Percentiles rank a stretch among this genome's conserved stretches.
These are phyloP conservation scores for Paradoxurus hermaphroditus DNA, from an alignment of 2,113 vertebrate species.

Conservation along the genomic window DNA sequence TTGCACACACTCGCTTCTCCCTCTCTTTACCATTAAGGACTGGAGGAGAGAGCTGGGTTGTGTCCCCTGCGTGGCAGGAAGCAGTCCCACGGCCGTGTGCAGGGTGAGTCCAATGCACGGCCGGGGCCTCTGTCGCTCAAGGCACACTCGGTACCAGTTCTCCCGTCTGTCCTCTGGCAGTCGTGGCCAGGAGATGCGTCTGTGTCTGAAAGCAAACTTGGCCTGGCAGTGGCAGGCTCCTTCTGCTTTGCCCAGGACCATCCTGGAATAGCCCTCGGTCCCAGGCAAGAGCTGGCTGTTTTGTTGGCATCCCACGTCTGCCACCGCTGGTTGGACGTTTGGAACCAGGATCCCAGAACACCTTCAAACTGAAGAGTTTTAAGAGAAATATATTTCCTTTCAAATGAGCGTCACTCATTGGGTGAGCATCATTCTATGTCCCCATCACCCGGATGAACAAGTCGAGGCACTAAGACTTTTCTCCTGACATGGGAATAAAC, in stretches of 20 bases:
- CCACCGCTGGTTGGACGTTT: neutral
- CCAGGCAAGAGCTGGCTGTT: neutral
- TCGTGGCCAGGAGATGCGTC: neutral
- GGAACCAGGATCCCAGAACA: neutral
- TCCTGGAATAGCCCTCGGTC: neutral
- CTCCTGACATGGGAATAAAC: too few species aligned
- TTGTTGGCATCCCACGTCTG: neutral
- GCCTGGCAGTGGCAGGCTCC: neutral
- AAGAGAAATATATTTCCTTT: neutral
- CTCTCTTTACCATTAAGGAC: neutral
- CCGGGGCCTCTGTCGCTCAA: neutral
- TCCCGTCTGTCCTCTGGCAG: accelerated
- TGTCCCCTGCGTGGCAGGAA: neutral
- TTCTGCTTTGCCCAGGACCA: neutral
- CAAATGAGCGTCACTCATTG: neutral
- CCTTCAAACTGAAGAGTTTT: neutral
- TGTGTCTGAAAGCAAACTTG: neutral
- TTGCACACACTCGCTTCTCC: too few species aligned
- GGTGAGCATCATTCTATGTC: too few species aligned
- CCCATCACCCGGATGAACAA: neutral
- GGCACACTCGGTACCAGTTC: accelerated
- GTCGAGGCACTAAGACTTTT: neutral
- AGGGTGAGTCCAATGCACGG: neutral
- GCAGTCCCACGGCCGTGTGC: too few species aligned
- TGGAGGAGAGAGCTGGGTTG: neutral